Evolutionary conservation across 1,140 invertebrate species (phyloP).

Genomic region (Metaphire vulgaris): DNA sequence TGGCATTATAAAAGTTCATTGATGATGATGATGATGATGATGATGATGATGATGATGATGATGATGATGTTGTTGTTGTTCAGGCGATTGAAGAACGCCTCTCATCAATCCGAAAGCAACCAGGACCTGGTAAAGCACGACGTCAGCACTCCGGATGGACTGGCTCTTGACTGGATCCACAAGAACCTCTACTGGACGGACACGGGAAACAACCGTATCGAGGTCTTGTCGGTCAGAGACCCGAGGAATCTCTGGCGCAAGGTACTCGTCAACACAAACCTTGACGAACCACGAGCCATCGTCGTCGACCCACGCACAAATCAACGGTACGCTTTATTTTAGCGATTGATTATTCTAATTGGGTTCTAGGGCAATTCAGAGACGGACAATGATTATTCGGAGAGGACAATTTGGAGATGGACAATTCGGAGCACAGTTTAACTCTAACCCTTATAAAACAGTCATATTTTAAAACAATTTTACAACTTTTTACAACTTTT

Average conservation of each 20-base stretch:
- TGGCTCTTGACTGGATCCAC: conserved; percentile 95
- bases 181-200: conserved; percentile 95
- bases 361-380: too few relatives aligned
- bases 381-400: too few relatives aligned
- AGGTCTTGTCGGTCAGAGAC: conserved; percentile 80
- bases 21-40: too few relatives aligned
- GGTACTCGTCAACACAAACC: conserved; percentile 69
- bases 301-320: conserved; percentile 71
- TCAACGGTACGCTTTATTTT: conserved; percentile 16
- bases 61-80: too few relatives aligned
- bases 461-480: too few relatives aligned
- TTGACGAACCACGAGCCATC: conserved; percentile 91
- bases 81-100: too few relatives aligned
- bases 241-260: conserved; percentile 84
- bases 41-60: too few relatives aligned
- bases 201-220: conserved; percentile 80
- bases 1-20: too few relatives aligned
- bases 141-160: conserved; percentile 79
- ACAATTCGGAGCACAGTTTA: too few relatives aligned
- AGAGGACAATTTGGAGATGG: too few relatives aligned
- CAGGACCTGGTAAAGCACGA: conserved; percentile 68
- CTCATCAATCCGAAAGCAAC: conserved; percentile 31
- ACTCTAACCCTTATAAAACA: too few relatives aligned
- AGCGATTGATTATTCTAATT: conserved; percentile 1
- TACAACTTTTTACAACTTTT: too few relatives aligned